These are phyloP conservation scores for Rhinoraja longicauda DNA, from an alignment of 2,797 vertebrate species.

Conservation along the genomic window DNA sequence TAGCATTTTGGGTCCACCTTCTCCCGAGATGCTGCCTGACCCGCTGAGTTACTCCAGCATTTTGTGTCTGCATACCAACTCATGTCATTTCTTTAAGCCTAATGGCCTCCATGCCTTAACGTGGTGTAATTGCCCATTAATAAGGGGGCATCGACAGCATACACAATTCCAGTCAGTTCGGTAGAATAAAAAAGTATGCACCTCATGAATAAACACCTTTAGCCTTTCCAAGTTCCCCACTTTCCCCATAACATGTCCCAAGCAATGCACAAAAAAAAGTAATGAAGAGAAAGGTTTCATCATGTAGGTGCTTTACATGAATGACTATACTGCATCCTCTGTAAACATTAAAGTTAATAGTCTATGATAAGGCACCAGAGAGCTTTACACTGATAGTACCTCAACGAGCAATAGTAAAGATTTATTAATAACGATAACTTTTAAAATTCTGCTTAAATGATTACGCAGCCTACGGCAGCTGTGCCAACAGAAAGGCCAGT, in stretches of 20 bases:
- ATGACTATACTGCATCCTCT: not conserved
- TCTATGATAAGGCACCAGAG: no score
- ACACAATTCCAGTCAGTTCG: no score
- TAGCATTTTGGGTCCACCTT: no score
- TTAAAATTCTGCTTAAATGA: not conserved
- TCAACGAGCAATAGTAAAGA: not conserved
- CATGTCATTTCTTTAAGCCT: no score
- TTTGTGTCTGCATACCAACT: no score
- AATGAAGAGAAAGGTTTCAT: not conserved
- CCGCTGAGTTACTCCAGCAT: no score
- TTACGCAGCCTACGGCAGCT: not conserved
- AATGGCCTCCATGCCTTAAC: no score
- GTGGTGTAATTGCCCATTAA: no score
- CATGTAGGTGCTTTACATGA: not conserved
- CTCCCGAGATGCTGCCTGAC: no score
- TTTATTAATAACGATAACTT: conserved; percentile 1
- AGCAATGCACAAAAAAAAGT: not conserved
- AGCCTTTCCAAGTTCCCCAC: not conserved
- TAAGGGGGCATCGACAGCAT: no score
- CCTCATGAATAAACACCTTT: no score
- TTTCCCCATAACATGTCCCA: not conserved
- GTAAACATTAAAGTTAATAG: not conserved
- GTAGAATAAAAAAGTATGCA: no score
- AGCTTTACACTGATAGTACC: not conserved
- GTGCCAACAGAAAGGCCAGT: not conserved